Percentiles rank a stretch among this genome's conserved stretches.
Conservation (phyloP, 2,888 invertebrate genomes). For the Megalurothrips usitatus region DNA sequence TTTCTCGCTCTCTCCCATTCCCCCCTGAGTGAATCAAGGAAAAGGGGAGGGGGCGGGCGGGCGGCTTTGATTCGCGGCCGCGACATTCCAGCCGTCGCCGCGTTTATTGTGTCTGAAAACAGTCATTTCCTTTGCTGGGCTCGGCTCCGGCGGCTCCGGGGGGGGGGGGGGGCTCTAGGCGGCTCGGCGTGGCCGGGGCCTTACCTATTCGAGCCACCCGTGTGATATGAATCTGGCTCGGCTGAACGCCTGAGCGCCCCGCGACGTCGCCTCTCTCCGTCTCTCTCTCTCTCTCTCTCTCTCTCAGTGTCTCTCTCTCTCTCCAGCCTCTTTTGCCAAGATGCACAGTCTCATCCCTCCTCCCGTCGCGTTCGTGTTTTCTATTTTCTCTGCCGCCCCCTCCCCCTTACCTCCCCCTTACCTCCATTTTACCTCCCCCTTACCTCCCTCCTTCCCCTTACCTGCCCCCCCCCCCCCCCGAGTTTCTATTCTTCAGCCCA, state of each 20-base stretch:
- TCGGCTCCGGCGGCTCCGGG: too few relatives aligned
- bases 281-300: too few relatives aligned
- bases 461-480: not conserved
- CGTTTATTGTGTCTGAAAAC: conserved; percentile 21
- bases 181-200: not conserved
- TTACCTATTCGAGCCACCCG: not conserved
- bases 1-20: too few relatives aligned
- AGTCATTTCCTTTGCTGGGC: not conserved
- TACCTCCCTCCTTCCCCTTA: too few relatives aligned
- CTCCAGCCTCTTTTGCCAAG: too few relatives aligned
- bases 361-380: not conserved
- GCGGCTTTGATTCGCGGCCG: too few relatives aligned
- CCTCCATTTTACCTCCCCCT: not conserved
- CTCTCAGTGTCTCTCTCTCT: too few relatives aligned
- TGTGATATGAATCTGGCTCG: not conserved
- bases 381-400: not conserved
- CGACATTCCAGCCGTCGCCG: not conserved
- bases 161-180: too few relatives aligned
- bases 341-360: not conserved
- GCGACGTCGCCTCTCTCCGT: not conserved
- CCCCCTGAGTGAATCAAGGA: too few relatives aligned
- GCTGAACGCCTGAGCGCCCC: not conserved
- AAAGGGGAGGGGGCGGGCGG: too few relatives aligned
- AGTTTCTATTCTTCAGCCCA: too few relatives aligned
- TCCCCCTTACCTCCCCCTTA: not conserved